A percentile compares a stretch with the other conserved stretches of the same genome.
phyloP scores from a whole-genome alignment of 37 sponge, comb jelly and placozoan species.

The Spongilla lacustris region DNA sequence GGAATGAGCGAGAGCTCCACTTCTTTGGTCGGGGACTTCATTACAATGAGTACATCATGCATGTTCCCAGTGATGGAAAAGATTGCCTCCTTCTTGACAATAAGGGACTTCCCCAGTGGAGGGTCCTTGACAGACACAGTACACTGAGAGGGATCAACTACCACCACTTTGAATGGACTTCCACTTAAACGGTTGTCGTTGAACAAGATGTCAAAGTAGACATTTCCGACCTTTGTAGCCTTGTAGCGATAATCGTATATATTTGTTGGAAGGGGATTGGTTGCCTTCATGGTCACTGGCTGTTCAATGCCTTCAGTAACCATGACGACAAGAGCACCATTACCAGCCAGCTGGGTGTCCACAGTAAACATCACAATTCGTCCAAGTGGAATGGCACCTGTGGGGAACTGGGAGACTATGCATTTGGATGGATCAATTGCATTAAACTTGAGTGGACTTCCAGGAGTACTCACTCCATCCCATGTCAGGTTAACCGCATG shows the following conservation, averaged over 20 bases:
- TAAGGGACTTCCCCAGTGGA: conserved; percentile 48
- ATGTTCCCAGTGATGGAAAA: conserved; percentile 42
- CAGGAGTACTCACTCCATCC: conserved; percentile 51
- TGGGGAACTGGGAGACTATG: not conserved
- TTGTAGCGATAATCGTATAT: conserved; percentile 28
- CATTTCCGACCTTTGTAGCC: conserved; percentile 22
- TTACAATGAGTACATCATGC: conserved; percentile 35
- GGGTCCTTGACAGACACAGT: conserved; percentile 62
- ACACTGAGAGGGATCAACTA: conserved; percentile 54
- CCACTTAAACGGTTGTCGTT: conserved; percentile 34
- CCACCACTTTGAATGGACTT: conserved; percentile 62
- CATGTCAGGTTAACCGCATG: conserved; percentile 52
- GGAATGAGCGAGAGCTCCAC: conserved; percentile 27
- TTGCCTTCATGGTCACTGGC: not conserved
- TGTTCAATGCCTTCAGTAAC: conserved; percentile 11
- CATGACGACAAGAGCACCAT: conserved; percentile 22
- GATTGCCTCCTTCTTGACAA: conserved; percentile 44
- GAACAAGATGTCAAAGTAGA: conserved; percentile 39
- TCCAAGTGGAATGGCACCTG: not conserved
- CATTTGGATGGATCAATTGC: conserved; percentile 68
- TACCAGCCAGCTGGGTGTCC: conserved; percentile 47
- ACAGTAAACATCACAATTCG: conserved; percentile 46
- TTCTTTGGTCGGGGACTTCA: conserved; percentile 33
- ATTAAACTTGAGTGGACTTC: conserved; percentile 77
- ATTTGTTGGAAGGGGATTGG: not conserved